Percentiles rank a stretch among this genome's conserved stretches.
These are phyloP conservation scores for Pristis pectinata DNA, from an alignment of 2,797 vertebrate genomes.

Conservation along the genomic window DNA sequence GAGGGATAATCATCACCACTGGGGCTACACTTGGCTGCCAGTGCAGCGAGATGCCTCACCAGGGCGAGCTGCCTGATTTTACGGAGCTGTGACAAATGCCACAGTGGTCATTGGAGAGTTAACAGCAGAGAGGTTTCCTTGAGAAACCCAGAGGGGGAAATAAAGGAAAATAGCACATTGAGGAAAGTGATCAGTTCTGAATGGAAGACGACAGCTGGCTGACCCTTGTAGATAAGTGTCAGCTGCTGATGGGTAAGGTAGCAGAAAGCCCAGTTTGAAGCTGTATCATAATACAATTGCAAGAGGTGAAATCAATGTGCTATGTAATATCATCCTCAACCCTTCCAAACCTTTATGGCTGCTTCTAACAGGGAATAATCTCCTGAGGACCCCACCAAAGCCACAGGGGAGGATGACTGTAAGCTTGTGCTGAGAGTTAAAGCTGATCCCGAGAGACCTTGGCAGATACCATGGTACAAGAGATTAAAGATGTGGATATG, in stretches of 20 bases:
- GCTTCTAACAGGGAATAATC: constrained; percentile 10
- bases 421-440: neutral
- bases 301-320: constrained; percentile 35
- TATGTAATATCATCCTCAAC: constrained; percentile 33
- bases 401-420: constrained; percentile 28
- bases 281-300: constrained; percentile 26
- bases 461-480: constrained; percentile 1
- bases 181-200: constrained; percentile 30
- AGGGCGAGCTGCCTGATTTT: neutral
- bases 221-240: constrained; percentile 33
- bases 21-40: neutral
- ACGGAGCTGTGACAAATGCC: neutral
- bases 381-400: neutral
- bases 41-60: too few relatives aligned
- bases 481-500: constrained; percentile 14
- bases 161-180: neutral
- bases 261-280: constrained; percentile 27
- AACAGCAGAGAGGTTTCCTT: neutral
- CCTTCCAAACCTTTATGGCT: constrained; percentile 10
- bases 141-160: neutral
- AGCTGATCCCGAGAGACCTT: neutral
- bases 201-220: constrained; percentile 29
- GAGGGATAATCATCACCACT: neutral
- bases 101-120: neutral
- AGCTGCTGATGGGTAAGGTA: constrained; percentile 4